Percentiles rank a stretch among this genome's conserved stretches.
Conservation (phyloP, 2,797 vertebrate genomes). For the Pempheris klunzingeri region DNA sequence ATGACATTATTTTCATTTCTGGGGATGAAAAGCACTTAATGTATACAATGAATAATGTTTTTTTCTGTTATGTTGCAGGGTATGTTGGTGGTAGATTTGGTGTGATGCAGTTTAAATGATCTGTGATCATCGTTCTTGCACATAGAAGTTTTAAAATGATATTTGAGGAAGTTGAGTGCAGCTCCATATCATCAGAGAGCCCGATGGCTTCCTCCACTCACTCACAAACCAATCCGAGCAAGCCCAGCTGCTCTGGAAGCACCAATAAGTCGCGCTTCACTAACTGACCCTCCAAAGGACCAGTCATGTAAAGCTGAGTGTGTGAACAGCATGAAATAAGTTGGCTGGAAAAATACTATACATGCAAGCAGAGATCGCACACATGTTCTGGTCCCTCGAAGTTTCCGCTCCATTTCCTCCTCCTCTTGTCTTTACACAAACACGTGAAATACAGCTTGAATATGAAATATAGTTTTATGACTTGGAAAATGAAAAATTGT, state of each 20-base stretch:
- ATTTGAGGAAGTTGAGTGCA: constrained; percentile 20
- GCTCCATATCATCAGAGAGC: constrained; percentile 35
- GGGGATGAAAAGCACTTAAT: background rate
- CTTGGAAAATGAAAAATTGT: constrained; percentile 44
- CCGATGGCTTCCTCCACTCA: constrained; percentile 35
- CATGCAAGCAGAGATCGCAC: constrained; percentile 24
- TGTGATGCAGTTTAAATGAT: constrained; percentile 6
- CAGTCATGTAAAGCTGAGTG: constrained; percentile 49
- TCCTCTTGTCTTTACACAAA: constrained; percentile 41
- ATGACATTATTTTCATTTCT: background rate
- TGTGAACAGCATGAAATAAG: constrained; percentile 46
- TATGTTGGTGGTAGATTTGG: constrained; percentile 4
- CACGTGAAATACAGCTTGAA: constrained; percentile 15
- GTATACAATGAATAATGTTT: no score
- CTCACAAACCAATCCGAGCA: constrained; percentile 41
- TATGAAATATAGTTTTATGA: constrained; percentile 44
- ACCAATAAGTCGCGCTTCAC: constrained; percentile 53
- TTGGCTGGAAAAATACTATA: constrained; percentile 34
- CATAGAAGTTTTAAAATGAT: constrained; percentile 16
- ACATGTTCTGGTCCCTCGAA: background rate
- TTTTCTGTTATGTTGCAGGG: background rate
- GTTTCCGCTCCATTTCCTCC: constrained; percentile 8
- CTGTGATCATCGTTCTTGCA: constrained; percentile 7
- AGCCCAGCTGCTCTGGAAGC: constrained; percentile 60
- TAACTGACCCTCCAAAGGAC: constrained; percentile 50